Conservation (phyloP, 2,888 invertebrate species). For the Diaphora mendica region DNA sequence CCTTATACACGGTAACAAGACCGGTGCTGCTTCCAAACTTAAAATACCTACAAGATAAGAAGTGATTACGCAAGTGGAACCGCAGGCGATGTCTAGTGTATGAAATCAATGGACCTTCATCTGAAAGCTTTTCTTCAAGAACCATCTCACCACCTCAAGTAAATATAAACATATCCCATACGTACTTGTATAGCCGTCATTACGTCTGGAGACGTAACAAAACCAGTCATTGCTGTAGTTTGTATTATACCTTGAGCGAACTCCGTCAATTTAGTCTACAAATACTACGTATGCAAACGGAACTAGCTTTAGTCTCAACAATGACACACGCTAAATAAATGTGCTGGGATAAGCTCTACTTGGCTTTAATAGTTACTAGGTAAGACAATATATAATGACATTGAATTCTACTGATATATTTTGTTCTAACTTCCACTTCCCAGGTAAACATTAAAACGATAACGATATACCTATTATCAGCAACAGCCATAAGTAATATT, state of each 20-base stretch:
- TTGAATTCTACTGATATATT: not conserved
- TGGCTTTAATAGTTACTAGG: not conserved
- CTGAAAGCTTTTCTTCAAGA: not conserved
- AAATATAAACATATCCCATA: too few relatives aligned
- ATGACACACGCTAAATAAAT: slow-evolving; percentile 40
- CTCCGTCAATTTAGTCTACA: slow-evolving; percentile 24
- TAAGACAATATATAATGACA: not conserved
- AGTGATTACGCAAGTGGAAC: too few relatives aligned
- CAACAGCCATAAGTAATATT: too few relatives aligned
- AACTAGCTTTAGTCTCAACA: slow-evolving; percentile 55
- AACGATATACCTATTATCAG: too few relatives aligned
- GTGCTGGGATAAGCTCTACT: slow-evolving; percentile 18
- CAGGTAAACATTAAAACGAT: too few relatives aligned
- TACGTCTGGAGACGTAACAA: slow-evolving; percentile 5
- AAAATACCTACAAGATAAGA: too few relatives aligned
- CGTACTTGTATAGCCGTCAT: too few relatives aligned
- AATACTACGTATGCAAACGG: slow-evolving; percentile 19
- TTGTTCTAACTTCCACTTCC: too few relatives aligned
- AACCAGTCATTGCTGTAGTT: slow-evolving; percentile 12
- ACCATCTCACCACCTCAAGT: not conserved
- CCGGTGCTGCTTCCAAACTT: too few relatives aligned
- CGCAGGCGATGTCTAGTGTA: not conserved
- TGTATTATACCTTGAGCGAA: slow-evolving; percentile 11
- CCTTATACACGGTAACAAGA: too few relatives aligned
- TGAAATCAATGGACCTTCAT: not conserved